These are phyloP conservation scores for Pogoniulus pusillus DNA, from an alignment of 2,797 vertebrate species.

Conservation along the genomic window DNA sequence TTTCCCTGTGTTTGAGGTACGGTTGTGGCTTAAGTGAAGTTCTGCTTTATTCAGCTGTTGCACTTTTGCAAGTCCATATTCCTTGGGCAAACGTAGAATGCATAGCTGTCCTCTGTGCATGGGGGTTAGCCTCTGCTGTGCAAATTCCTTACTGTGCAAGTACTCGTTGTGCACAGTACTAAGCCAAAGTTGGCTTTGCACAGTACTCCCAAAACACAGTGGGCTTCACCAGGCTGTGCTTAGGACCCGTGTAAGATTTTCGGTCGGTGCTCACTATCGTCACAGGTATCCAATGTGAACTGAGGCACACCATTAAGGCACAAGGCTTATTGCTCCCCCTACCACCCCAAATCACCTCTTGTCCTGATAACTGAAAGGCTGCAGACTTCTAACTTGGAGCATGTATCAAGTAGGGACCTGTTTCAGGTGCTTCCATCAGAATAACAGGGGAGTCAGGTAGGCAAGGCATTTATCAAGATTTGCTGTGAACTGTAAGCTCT, in stretches of 20 bases:
- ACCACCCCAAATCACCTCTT: not conserved
- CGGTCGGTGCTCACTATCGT: accelerated
- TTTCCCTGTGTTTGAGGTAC: not conserved
- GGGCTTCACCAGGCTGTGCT: not conserved
- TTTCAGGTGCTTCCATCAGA: not conserved
- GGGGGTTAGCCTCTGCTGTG: not conserved
- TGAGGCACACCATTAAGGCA: not conserved
- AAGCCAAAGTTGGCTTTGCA: not conserved
- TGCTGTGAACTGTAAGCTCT: not conserved
- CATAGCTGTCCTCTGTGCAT: not conserved
- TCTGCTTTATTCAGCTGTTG: not conserved
- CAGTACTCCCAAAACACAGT: not conserved
- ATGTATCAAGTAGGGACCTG: not conserved
- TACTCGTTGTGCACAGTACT: not conserved
- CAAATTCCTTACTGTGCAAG: not conserved
- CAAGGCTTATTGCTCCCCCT: not conserved
- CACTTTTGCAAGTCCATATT: not conserved
- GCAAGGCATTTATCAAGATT: not conserved
- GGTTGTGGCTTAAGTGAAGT: not conserved
- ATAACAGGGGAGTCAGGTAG: not conserved
- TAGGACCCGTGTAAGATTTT: not conserved
- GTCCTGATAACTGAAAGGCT: not conserved
- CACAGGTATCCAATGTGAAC: not conserved
- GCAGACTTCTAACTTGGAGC: not conserved
- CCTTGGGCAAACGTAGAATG: not conserved